phyloP scores from a whole-genome alignment of 2,113 vertebrate species.

The Brachionichthys hirsutus region DNA sequence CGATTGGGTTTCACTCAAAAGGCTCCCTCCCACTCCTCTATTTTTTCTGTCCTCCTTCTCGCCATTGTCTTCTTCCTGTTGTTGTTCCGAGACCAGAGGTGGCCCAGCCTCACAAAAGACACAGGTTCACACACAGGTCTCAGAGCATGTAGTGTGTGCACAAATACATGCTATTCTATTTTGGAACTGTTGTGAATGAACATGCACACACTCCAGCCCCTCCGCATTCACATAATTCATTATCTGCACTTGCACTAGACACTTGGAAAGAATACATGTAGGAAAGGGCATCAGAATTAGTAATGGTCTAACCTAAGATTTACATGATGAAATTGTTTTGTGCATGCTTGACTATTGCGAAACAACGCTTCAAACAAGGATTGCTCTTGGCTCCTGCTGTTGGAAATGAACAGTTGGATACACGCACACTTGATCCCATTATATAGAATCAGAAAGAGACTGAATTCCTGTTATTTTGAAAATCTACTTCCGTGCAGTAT shows the following conservation, averaged over 20 bases:
- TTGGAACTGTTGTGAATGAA: slow-evolving; percentile 9
- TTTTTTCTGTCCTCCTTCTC: slow-evolving; percentile 18
- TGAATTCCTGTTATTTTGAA: not conserved
- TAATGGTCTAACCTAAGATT: slow-evolving; percentile 16
- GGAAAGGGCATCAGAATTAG: slow-evolving; percentile 21
- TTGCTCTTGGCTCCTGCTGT: not conserved
- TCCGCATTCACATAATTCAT: slow-evolving; percentile 39
- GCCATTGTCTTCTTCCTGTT: slow-evolving; percentile 43
- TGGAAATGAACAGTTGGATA: not conserved
- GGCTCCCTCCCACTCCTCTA: slow-evolving; percentile 43
- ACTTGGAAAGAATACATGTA: slow-evolving; percentile 5
- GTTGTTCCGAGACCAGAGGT: slow-evolving; percentile 41
- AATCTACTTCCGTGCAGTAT: not conserved
- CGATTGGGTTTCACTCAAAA: slow-evolving; percentile 82
- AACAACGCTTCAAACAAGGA: not conserved
- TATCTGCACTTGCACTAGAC: slow-evolving; percentile 44
- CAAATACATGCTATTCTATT: slow-evolving; percentile 17
- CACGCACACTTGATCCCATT: not conserved
- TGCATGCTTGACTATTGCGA: not conserved
- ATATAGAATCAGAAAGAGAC: not conserved
- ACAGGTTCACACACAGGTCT: slow-evolving; percentile 7
- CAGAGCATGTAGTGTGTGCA: slow-evolving; percentile 3
- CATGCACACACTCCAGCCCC: slow-evolving; percentile 4
- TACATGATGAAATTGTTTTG: slow-evolving; percentile 8
- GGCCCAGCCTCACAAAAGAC: slow-evolving; percentile 32